phyloP scores from a whole-genome alignment of 1,140 invertebrate species.

The Orius laevigatus region DNA sequence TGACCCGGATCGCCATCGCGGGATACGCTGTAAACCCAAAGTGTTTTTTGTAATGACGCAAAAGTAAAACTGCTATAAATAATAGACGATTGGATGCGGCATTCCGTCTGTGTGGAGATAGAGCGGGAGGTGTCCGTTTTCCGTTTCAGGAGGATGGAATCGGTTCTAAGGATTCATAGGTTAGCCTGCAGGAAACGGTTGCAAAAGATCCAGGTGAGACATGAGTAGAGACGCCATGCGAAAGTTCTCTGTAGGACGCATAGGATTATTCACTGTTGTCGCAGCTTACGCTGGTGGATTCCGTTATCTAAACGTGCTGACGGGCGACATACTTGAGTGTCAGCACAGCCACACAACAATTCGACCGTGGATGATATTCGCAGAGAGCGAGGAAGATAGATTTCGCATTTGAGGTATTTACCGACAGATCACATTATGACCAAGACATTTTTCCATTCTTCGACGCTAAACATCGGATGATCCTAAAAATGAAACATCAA shows the following conservation, averaged over 20 bases:
- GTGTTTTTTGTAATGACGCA: slow-evolving; percentile 26
- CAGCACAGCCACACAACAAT: slow-evolving; percentile 47
- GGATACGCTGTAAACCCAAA: no score
- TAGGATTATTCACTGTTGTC: slow-evolving; percentile 37
- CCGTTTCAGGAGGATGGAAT: slow-evolving; percentile 56
- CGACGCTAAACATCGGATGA: slow-evolving; percentile 55
- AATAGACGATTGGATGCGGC: slow-evolving; percentile 57
- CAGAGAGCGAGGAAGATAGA: slow-evolving; percentile 56
- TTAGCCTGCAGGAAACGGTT: slow-evolving; percentile 43
- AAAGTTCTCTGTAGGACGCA: slow-evolving; percentile 51
- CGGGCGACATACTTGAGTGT: slow-evolving; percentile 43
- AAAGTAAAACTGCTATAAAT: slow-evolving; percentile 2
- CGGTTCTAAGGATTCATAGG: slow-evolving; percentile 45
- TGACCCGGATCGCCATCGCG: slow-evolving; percentile 66
- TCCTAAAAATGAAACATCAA: slow-evolving; percentile 28
- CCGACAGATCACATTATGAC: slow-evolving; percentile 62
- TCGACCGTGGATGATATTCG: slow-evolving; percentile 48
- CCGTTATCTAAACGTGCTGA: slow-evolving; percentile 59
- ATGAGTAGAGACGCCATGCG: slow-evolving; percentile 38
- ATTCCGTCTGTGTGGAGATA: slow-evolving; percentile 47
- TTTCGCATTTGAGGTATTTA: slow-evolving; percentile 34
- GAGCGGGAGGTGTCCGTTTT: slow-evolving; percentile 64
- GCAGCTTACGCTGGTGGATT: slow-evolving; percentile 50
- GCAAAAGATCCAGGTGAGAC: slow-evolving; percentile 26
- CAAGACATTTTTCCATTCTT: slow-evolving; percentile 57